Base-by-base conservation (phyloP, 2,113 vertebrate species). In the Bufo bufo region DNA sequence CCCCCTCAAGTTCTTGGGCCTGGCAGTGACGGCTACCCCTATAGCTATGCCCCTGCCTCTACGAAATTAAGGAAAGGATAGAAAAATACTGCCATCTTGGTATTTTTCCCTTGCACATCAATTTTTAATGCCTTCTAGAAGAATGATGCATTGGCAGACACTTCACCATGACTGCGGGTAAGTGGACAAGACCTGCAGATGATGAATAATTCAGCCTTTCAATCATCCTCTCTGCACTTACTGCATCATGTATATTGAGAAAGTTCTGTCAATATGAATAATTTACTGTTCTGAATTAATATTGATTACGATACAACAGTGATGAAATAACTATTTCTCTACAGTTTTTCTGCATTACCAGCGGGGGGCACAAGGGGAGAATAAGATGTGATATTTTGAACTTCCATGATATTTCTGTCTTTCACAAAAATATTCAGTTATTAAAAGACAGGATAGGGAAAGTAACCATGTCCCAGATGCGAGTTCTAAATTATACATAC, bases 151-250 rank as follows among this genome's bases (percentile, higher is more conserved):
- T 65, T 54, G 16, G 13, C 58, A 77, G 47, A 20, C n/a, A 75
- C 4, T 65, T 33, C 20, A 33, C 58, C 45, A 16, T 12, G 72
- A 20, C 74, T 59, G 10, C 66, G 45, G 49, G 11, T 69, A 54
- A 72, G 83, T 72, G 71, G 69, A 14, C 54, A 47, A 77, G 69
- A 72, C 9, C 20, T n/a, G 50, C 6, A 56, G 50, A 5, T 58
- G 65, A 77, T 88, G 23, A 88, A 88, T 88, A 77, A 88, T 88
- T 59, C 14, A 88, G n/a, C 17, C 17, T 17, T n/a, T n/a, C 54
- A 52, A 52, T 81, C 54, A 75, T 75, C 56, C 65, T 10, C 86
- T 11, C 9, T 12, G 69, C 86, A 75, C 79, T 88, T 61, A 83
- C 47, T 52, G 65, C 86, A 75, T 50, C 45, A 61, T 52, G 43